phyloP scores from a whole-genome alignment of 2,888 invertebrate genomes.

The Bimastos eiseni region DNA sequence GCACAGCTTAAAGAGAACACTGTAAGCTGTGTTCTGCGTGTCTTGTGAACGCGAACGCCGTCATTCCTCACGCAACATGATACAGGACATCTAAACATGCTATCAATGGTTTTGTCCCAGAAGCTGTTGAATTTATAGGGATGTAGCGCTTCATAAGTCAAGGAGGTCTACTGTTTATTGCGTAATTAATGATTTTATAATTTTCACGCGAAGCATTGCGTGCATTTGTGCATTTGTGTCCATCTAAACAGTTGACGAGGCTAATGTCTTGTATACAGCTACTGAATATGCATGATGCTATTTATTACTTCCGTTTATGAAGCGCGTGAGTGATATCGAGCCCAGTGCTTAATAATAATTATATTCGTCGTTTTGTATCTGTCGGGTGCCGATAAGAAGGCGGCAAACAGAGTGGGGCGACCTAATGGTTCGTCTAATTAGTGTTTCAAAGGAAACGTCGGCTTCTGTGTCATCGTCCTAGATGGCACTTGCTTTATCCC shows the following conservation, averaged over 20 bases:
- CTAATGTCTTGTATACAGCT: not conserved
- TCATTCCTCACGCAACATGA: too few species aligned
- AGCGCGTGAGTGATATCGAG: not conserved
- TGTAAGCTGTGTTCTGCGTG: too few species aligned
- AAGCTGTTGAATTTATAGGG: too few species aligned
- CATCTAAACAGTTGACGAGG: not conserved
- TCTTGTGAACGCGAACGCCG: too few species aligned
- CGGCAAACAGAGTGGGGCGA: conserved; percentile 4
- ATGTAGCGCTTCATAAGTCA: too few species aligned
- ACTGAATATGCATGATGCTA: not conserved
- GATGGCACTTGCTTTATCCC: not conserved
- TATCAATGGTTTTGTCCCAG: too few species aligned
- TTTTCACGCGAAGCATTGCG: too few species aligned
- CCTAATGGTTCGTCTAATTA: conserved; percentile 13
- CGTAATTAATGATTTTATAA: too few species aligned
- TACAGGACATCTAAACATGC: too few species aligned
- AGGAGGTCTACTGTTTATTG: too few species aligned
- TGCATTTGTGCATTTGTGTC: not conserved
- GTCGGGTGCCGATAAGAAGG: not conserved
- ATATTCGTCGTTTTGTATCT: not conserved
- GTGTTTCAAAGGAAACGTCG: not conserved
- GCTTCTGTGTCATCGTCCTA: not conserved
- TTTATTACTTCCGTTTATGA: not conserved
- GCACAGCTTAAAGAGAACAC: too few species aligned
- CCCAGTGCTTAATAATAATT: not conserved